Percentiles rank a stretch among this genome's conserved stretches.
Conservation (phyloP, 2,797 vertebrate genomes). For the Acrossocheilus wenchowensis region DNA sequence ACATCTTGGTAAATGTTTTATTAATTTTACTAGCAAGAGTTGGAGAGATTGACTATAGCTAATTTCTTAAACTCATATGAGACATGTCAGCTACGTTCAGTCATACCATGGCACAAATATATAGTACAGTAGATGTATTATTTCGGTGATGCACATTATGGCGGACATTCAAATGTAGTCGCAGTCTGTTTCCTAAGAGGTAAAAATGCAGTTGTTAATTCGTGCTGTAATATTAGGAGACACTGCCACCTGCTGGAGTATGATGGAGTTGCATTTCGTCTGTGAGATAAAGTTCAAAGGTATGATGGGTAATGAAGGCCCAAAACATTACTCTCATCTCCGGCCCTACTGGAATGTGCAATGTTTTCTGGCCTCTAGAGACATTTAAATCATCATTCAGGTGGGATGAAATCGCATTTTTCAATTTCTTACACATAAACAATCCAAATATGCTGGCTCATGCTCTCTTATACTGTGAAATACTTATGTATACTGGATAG, state of each 20-base stretch:
- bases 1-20: background rate
- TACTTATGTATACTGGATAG: background rate
- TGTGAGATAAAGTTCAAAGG: background rate
- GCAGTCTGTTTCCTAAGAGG: background rate
- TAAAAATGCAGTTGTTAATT: background rate
- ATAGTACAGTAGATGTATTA: background rate
- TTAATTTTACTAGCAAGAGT: background rate
- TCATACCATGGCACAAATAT: background rate
- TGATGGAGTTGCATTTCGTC: background rate
- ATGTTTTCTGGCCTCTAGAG: background rate
- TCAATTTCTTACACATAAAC: background rate
- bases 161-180: background rate
- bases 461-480: background rate
- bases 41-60: background rate
- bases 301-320: too few relatives aligned
- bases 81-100: background rate
- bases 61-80: background rate
- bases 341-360: background rate
- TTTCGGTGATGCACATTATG: background rate
- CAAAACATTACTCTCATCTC: background rate
- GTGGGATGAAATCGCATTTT: background rate
- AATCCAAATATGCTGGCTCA: background rate
- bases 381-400: background rate
- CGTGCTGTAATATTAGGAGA: background rate
- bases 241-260: slow-evolving; percentile 3